Base-by-base conservation (phyloP, 2,113 vertebrate species). In the Nerophis lumbriciformis region DNA sequence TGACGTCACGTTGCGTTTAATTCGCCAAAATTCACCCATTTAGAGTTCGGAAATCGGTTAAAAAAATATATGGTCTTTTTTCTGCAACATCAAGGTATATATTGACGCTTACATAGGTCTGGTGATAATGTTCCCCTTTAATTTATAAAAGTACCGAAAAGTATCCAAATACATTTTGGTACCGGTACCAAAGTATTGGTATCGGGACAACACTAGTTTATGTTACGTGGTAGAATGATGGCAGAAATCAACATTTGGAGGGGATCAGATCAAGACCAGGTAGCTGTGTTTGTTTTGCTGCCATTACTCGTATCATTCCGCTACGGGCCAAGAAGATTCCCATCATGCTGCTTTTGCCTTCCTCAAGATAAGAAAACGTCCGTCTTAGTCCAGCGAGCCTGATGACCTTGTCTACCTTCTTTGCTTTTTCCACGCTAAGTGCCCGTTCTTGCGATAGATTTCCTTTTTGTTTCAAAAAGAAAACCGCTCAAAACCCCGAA, bases 341-440 rank as follows among this genome's bases (percentile, higher is more conserved):
- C 76, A 84, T 86, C 80, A 49, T 69, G 71, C 79, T 67, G 55
- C 64, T 61, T 61, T 75, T 75, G 81, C 73, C 73, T 73, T 77
- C 71, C 48, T 65, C 67, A 12, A 72, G 83, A 88, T 88, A 90
- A 85, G 75, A 79, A 73, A 16, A 66, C 73, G 66, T 63, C 69
- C 78, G 66, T 86, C 75, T 81, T 74, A 78, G 78, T 77, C 79
- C 77, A 76, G 76, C 77, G 79, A 79, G 72, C 71, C 72, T 76
- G 69, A 78, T 88, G 87, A 90, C 89, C 88, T 89, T 90, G 76
- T 71, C 66, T 65, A 70, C 65, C 69, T 78, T 63, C 73, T 71
- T 73, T 79, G 16, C 55, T 90, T 89, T 83, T 80, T 91, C 28
- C 79, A 87, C 84, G 85, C 85, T 87, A 84, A 87, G 84, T 65